A percentile compares a stretch with the other conserved stretches of the same genome.
phyloP scores from a whole-genome alignment of 2,113 vertebrate species.

The Corydoras sp. region DNA sequence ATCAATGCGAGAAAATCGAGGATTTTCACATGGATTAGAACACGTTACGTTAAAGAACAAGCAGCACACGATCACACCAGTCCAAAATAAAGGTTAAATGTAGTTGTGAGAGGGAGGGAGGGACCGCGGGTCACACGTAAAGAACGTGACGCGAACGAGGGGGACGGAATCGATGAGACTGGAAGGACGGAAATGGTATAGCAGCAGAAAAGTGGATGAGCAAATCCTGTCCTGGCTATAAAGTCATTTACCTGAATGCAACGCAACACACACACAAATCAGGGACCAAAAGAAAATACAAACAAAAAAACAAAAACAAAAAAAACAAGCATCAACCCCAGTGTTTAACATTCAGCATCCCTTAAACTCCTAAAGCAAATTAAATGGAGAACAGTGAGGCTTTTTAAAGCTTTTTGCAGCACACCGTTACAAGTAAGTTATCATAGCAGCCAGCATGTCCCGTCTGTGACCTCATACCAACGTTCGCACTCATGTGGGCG shows the following conservation, averaged over 20 bases:
- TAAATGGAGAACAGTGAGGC: constrained; percentile 12
- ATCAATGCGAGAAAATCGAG: too few species aligned
- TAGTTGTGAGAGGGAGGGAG: neutral
- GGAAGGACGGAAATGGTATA: constrained; percentile 9
- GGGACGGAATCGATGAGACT: constrained; percentile 5
- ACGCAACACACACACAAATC: neutral
- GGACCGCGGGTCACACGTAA: too few species aligned
- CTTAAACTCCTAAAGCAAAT: constrained; percentile 19
- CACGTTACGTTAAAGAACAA: neutral
- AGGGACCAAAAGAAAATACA: neutral
- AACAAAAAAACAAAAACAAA: neutral
- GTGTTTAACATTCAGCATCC: constrained; percentile 19
- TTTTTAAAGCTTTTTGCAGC: constrained; percentile 34
- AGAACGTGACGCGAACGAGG: neutral
- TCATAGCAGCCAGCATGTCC: constrained; percentile 8
- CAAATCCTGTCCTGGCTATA: constrained; percentile 1
- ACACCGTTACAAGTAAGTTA: neutral
- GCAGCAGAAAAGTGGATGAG: constrained; percentile 31
- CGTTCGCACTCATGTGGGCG: neutral
- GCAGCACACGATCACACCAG: neutral
- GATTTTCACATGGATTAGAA: too few species aligned
- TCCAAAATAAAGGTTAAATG: neutral
- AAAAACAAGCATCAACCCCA: neutral
- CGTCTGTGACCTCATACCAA: neutral
- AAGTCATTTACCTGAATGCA: constrained; percentile 9